phyloP scores from a whole-genome alignment of 2,888 invertebrate species.

The Gymnosoma rotundatum region DNA sequence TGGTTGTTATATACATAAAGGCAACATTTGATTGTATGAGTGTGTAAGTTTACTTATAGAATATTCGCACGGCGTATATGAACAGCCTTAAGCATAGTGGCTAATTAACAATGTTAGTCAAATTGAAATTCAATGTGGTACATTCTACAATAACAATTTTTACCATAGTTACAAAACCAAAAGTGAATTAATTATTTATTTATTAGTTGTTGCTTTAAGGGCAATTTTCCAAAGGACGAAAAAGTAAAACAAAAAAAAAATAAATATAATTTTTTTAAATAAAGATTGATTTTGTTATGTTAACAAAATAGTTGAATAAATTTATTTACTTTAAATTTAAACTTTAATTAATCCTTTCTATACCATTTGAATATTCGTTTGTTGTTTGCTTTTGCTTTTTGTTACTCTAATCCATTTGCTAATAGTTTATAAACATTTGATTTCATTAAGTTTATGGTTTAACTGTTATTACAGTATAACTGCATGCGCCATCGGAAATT shows the following conservation, averaged over 20 bases:
- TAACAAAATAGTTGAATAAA: neutral
- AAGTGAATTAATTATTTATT: constrained; percentile 80
- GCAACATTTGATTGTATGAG: neutral
- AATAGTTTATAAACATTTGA: constrained; percentile 29
- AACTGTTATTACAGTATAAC: constrained; percentile 6
- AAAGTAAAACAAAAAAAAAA: neutral
- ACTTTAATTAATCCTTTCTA: too few species aligned
- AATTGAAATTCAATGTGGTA: constrained; percentile 64
- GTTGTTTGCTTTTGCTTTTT: neutral
- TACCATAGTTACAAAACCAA: constrained; percentile 54
- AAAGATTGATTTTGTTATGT: neutral
- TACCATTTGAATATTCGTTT: neutral
- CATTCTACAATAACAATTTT: constrained; percentile 30
- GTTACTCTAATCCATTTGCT: constrained; percentile 11
- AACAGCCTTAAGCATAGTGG: constrained; percentile 53
- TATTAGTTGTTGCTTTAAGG: constrained; percentile 72
- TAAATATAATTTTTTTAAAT: neutral
- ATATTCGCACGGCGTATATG: constrained; percentile 36
- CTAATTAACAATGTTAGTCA: constrained; percentile 66
- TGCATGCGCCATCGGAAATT: constrained; percentile 13
- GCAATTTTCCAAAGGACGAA: neutral
- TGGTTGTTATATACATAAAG: neutral
- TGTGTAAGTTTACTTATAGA: constrained; percentile 21
- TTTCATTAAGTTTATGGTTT: constrained; percentile 19
- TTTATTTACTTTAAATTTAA: neutral